Evolutionary conservation across 2,113 vertebrate species (phyloP).

Genomic region (Pyxicephalus adspersus): DNA sequence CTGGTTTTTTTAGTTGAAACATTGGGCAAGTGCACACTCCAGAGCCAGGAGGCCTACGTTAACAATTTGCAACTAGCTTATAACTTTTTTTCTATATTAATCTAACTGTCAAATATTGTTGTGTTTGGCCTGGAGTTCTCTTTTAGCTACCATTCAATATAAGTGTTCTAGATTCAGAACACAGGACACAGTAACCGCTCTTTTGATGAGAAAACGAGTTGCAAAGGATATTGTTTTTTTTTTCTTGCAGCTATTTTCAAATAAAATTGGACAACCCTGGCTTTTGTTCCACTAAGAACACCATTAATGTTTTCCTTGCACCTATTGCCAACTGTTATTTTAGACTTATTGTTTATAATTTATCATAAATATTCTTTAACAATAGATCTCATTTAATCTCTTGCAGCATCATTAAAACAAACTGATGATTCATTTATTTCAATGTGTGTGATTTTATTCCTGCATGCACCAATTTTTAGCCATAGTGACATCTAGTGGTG

Average conservation of each 20-base stretch:
- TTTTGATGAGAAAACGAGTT: neutral
- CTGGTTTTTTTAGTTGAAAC: too few relatives aligned
- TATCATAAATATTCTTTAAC: too few relatives aligned
- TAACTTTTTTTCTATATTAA: too few relatives aligned
- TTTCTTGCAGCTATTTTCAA: neutral
- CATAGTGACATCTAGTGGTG: slow-evolving; percentile 33
- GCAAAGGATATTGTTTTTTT: slow-evolving; percentile 16
- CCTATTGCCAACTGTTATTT: slow-evolving; percentile 32
- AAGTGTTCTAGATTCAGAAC: neutral
- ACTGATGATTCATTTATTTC: neutral
- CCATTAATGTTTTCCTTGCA: slow-evolving; percentile 13
- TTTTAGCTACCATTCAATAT: too few relatives aligned
- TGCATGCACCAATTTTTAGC: neutral
- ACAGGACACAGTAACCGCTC: too few relatives aligned
- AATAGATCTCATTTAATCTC: slow-evolving; percentile 22
- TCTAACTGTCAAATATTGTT: too few relatives aligned
- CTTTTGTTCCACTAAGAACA: slow-evolving; percentile 11
- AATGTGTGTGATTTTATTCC: neutral
- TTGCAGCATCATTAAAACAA: slow-evolving; percentile 6
- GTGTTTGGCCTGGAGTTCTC: too few relatives aligned
- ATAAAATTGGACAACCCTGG: too few relatives aligned
- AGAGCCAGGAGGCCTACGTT: too few relatives aligned
- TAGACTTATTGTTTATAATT: slow-evolving; percentile 17
- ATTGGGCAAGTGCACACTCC: too few relatives aligned
- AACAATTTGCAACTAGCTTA: too few relatives aligned